A percentile compares a stretch with the other conserved stretches of the same genome.
Conservation (phyloP, 2,797 vertebrate genomes). For the Parauchenoglanis ngamensis region DNA sequence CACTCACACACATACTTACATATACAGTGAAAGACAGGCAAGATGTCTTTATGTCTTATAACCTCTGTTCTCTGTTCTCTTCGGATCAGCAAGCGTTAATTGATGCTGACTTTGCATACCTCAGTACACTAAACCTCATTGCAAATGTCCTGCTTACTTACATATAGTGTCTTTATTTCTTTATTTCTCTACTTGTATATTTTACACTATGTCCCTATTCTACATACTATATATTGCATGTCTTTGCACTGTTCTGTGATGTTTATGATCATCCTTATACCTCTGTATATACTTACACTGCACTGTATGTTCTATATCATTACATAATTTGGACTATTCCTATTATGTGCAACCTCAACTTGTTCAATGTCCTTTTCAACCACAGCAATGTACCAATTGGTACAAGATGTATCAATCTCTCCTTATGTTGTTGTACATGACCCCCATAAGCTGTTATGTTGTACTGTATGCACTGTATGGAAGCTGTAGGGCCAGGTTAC, state of each 20-base stretch:
- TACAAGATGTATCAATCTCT: background rate
- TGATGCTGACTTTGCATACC: background rate
- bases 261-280: background rate
- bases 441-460: background rate
- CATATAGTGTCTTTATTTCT: background rate
- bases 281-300: background rate
- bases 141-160: background rate
- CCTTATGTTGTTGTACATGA: background rate
- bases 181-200: background rate
- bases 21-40: conserved; percentile 13
- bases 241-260: background rate
- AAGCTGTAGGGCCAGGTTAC: background rate
- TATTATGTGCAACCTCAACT: background rate
- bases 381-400: background rate
- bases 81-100: background rate
- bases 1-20: conserved; percentile 6
- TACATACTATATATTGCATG: background rate
- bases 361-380: background rate
- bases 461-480: background rate
- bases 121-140: background rate
- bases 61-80: background rate
- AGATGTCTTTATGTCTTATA: too few species aligned
- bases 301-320: background rate
- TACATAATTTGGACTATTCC: background rate
- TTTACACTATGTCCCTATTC: background rate